These are phyloP conservation scores for Stenodera caucasica DNA, from an alignment of 2,888 invertebrate genomes.

Conservation along the genomic window DNA sequence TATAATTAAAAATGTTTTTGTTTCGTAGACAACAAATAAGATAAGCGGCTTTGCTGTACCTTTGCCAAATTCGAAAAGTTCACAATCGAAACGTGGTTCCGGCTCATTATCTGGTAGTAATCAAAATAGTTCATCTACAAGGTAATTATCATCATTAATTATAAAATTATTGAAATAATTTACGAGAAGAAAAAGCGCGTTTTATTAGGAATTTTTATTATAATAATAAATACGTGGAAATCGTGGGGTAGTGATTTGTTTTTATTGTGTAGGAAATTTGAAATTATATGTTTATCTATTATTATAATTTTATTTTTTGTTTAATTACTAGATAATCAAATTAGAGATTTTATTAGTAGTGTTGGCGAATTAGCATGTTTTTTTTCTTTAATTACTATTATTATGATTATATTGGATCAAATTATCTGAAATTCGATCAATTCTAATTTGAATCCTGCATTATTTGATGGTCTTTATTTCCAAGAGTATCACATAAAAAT, in stretches of 20 bases:
- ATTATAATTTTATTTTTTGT: neutral
- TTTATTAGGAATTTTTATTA: neutral
- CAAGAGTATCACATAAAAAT: neutral
- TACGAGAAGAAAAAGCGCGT: neutral
- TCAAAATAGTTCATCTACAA: slow-evolving; percentile 50
- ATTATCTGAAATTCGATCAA: slow-evolving; percentile 9
- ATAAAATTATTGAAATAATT: too few relatives aligned
- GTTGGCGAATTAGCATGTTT: slow-evolving; percentile 44
- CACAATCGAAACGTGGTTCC: slow-evolving; percentile 51
- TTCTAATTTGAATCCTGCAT: slow-evolving; percentile 11
- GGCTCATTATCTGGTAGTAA: slow-evolving; percentile 47
- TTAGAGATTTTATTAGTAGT: slow-evolving; percentile 41
- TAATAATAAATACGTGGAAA: neutral
- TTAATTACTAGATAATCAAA: slow-evolving; percentile 30
- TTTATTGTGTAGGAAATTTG: slow-evolving; percentile 41
- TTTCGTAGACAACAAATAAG: slow-evolving; percentile 51
- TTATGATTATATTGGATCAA: neutral
- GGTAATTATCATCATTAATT: slow-evolving; percentile 40
- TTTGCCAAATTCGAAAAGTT: slow-evolving; percentile 51
- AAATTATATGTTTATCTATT: slow-evolving; percentile 30
- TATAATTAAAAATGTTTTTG: slow-evolving; percentile 20
- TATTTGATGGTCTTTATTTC: slow-evolving; percentile 16
- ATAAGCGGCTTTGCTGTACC: slow-evolving; percentile 51
- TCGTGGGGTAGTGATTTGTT: slow-evolving; percentile 14
- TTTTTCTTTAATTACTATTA: neutral